Base-by-base conservation (phyloP, 1,140 invertebrate genomes). In the Rhagoletis pomonella region DNA sequence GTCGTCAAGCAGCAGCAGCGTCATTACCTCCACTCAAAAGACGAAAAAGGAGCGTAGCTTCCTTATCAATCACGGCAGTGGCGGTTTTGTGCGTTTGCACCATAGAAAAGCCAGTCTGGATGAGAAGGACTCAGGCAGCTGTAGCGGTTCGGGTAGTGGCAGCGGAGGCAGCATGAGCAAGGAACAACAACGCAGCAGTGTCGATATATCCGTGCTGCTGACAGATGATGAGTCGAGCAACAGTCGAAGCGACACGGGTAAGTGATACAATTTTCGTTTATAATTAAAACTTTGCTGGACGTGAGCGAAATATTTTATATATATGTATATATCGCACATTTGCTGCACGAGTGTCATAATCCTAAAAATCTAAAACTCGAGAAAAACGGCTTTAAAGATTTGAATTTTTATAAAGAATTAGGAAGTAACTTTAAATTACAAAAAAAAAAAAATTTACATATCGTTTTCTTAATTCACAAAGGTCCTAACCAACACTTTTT, bases 191-290 rank as follows among this genome's bases (percentile, higher is more conserved):
- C 89, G 91, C 12, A 91, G 90, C 89, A 92, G 91, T 88, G 90
- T 92, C 29, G 91, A 92, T 44, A 91, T 92, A 14, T 92, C 90
- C 4, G 91, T 92, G 55, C 88, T 91, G 39, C 88, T 93, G 0
- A 92, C 92, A 4, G 92, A 93, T 69, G 92, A 93, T 64, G 92
- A 93, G 14, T 90, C 91, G 14, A 93, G 91, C 87, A 93, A 89
- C 77, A 88, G 92, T 87, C 87, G 90, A 3, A 92, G 91, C 81
- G 92, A 93, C 81, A 93, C 90, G 12, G 92, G 92, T 93, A 89
- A 90, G 89, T 87, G 19, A 7, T 59, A 19, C 29, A 64, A 17
- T 69, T 73, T 42, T 39, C 60, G 14, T 64, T 62, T 86, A 86
- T 86, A 62, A 10, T 62, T 55, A 55, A 55, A 55, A 10, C 3